Evolutionary conservation across 2,113 vertebrate species (phyloP).

Genomic region (Neopipo cinnamomea): DNA sequence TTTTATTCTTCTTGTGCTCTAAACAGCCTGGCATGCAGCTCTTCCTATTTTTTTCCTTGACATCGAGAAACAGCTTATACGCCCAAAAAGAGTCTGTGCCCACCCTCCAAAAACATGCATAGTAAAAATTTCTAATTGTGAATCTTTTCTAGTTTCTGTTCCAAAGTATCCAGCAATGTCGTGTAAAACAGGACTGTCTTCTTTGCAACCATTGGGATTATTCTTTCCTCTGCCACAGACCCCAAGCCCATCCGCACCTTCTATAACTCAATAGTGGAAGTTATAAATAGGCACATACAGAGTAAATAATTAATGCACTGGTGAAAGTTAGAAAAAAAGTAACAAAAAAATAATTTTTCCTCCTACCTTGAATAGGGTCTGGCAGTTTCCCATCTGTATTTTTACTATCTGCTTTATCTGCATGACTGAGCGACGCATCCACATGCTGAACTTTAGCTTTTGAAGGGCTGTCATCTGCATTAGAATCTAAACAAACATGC

Average conservation of each 20-base stretch:
- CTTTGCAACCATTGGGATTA: not conserved
- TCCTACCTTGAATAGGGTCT: not conserved
- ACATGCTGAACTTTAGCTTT: conserved; percentile 36
- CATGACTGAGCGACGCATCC: not conserved
- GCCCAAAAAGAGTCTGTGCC: not conserved
- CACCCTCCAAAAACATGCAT: not conserved
- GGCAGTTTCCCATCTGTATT: not conserved
- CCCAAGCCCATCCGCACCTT: not conserved
- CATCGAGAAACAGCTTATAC: not conserved
- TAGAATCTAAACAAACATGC: not conserved
- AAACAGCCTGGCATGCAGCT: not conserved
- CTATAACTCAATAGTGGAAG: not conserved
- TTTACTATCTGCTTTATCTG: not conserved
- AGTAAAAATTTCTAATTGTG: not conserved
- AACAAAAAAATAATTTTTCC: not conserved
- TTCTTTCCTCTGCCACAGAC: not conserved
- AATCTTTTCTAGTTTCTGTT: not conserved
- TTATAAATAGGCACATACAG: not conserved
- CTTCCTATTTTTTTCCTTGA: not conserved
- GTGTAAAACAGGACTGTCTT: not conserved
- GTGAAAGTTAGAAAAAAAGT: not conserved
- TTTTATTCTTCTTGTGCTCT: not conserved
- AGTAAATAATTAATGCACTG: not conserved
- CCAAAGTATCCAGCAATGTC: not conserved
- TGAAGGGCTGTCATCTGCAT: not conserved